phyloP scores from a whole-genome alignment of 2,113 vertebrate species.

The Procavia capensis region DNA sequence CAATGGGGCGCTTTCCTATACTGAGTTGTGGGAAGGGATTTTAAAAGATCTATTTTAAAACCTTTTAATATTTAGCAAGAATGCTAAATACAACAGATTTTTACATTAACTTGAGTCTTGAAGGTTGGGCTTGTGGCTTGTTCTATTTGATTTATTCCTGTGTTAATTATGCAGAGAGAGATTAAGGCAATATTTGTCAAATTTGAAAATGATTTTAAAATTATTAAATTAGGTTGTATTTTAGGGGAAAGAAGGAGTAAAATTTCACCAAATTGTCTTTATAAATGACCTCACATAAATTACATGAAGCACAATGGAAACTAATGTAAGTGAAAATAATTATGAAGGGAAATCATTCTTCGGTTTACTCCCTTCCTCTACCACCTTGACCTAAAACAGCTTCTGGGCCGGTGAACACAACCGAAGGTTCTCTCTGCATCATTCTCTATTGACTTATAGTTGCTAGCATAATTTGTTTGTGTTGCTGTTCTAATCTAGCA shows the following conservation, averaged over 20 bases:
- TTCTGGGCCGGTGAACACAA: not conserved
- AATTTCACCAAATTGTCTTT: not conserved
- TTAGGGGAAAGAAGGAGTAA: not conserved
- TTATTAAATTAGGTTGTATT: not conserved
- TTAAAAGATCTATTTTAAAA: not conserved
- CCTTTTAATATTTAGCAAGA: slow-evolving; percentile 4
- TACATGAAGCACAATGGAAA: not conserved
- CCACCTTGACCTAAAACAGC: not conserved
- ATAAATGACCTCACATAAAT: not conserved
- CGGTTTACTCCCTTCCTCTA: not conserved
- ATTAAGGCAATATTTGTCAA: not conserved
- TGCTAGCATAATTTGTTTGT: not conserved
- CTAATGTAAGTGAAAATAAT: not conserved
- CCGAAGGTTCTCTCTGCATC: not conserved
- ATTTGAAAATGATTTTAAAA: not conserved
- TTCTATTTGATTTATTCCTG: not conserved
- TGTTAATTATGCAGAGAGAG: not conserved
- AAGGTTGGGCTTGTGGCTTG: not conserved
- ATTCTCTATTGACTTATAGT: not conserved
- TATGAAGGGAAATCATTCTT: not conserved
- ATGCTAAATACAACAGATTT: not conserved
- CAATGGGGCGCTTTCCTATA: not conserved
- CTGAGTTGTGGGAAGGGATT: not conserved
- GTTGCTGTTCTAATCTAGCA: not conserved
- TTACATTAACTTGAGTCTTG: not conserved